Percentiles rank a stretch among this genome's conserved stretches.
These are phyloP conservation scores for Stomatorhinus walkeri DNA, from an alignment of 2,797 vertebrate species.

Conservation along the genomic window DNA sequence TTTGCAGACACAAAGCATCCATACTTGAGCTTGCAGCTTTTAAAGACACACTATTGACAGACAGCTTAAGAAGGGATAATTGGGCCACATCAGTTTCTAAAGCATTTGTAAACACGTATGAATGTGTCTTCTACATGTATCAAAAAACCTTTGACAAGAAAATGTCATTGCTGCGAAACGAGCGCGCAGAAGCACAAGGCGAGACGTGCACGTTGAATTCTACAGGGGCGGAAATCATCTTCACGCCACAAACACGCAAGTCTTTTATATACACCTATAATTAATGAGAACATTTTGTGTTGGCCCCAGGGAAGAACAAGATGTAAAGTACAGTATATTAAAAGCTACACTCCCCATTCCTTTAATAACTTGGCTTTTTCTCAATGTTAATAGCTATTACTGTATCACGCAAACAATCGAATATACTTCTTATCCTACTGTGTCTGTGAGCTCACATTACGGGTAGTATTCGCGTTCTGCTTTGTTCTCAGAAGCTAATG, in stretches of 20 bases:
- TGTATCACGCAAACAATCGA: neutral
- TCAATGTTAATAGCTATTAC: neutral
- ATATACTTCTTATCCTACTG: neutral
- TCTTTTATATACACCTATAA: conserved; percentile 7
- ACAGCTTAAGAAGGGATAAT: neutral
- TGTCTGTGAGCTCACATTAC: neutral
- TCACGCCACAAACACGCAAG: conserved; percentile 19
- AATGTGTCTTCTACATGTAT: neutral
- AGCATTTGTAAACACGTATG: neutral
- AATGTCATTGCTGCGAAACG: neutral
- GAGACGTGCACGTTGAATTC: neutral
- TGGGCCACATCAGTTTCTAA: neutral
- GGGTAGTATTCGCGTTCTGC: neutral
- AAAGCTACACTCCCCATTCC: conserved; percentile 11
- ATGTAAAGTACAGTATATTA: conserved; percentile 17
- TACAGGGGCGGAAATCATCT: neutral
- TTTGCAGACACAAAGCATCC: neutral
- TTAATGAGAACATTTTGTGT: conserved; percentile 15
- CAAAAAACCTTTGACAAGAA: neutral
- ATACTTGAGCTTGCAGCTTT: neutral
- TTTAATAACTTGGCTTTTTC: neutral
- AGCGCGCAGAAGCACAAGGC: neutral
- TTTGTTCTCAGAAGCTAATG: neutral
- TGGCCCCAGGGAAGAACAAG: conserved; percentile 19
- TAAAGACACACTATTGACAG: neutral